Conservation (phyloP, 2,888 invertebrate genomes). For the Euzetes globulus region DNA sequence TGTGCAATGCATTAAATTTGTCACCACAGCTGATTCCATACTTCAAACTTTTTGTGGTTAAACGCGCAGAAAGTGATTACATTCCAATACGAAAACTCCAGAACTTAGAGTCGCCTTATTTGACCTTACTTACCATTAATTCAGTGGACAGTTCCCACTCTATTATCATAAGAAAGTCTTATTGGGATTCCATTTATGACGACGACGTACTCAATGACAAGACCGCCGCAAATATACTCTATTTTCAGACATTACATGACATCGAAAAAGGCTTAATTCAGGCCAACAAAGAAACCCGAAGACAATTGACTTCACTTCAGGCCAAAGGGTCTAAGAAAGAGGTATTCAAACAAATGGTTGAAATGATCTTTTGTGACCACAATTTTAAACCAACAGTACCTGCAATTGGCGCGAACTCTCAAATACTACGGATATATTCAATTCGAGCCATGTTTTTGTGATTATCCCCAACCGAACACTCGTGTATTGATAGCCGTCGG, state of each 20-base stretch:
- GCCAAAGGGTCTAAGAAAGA: slow-evolving; percentile 72
- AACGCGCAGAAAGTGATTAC: slow-evolving; percentile 55
- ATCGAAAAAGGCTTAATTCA: slow-evolving; percentile 78
- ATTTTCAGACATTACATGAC: slow-evolving; percentile 77
- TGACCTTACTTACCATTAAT: slow-evolving; percentile 65
- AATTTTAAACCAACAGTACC: slow-evolving; percentile 57
- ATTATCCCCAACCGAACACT: slow-evolving; percentile 64
- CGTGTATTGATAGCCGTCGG: slow-evolving; percentile 71
- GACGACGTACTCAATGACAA: slow-evolving; percentile 70
- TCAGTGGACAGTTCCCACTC: slow-evolving; percentile 51
- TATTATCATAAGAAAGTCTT: slow-evolving; percentile 81
- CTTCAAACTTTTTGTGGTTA: slow-evolving; percentile 81
- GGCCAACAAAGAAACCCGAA: slow-evolving; percentile 60
- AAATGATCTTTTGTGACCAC: not conserved
- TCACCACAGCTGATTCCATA: slow-evolving; percentile 70
- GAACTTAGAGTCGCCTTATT: slow-evolving; percentile 93
- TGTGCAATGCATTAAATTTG: slow-evolving; percentile 70
- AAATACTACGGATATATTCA: slow-evolving; percentile 84
- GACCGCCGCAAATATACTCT: slow-evolving; percentile 74
- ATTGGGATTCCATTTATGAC: slow-evolving; percentile 81
- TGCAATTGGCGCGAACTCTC: slow-evolving; percentile 71
- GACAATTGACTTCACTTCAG: slow-evolving; percentile 63
- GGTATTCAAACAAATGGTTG: slow-evolving; percentile 46
- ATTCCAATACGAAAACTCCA: slow-evolving; percentile 72
- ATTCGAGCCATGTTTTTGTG: slow-evolving; percentile 64